Evolutionary conservation across 2,888 invertebrate genomes (phyloP), one percentile per base, ranked within the genome.

Genomic region (Mycalesis mineus): DNA sequence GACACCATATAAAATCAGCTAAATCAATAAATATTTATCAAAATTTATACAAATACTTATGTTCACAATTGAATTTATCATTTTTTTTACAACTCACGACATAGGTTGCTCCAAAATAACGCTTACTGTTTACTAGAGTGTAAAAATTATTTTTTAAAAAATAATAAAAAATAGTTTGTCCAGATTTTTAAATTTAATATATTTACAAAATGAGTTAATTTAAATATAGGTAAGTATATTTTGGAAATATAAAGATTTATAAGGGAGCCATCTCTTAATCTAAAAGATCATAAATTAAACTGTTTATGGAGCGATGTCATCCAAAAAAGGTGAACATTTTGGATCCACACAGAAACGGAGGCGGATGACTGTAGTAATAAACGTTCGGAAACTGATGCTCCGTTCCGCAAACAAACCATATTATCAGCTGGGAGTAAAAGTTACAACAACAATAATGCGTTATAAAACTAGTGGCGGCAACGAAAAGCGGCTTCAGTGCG

Each of bases 361-460:
- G 28, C 48, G 31, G 37, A 41, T 28, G 7, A 22, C 9, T 45
- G 22, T 9, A 3, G 28, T 29, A 15, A 14, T 28, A 2, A 13
- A 14, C 54, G 55, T 51, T 55, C 62, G 53, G 55, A 57, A 58
- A 48, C 56, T 61, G 58, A 62, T 55, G 58, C 55, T 29, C 48
- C 63, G 59, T 58, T 44, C 52, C 63, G 61, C 55, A 54, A 60
- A 56, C 48, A 51, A 48, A 50, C 56, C 15, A 36, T 7, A 44
- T 44, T 58, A 60, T 61, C 59, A 58, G 57, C 44, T 37, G 64
- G 63, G 67, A 70, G 81, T 80, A 84, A 87, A 84, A 85, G 84
- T 84, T 82, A 83, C 81, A 79, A 86, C 84, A 84, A 86, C 85
- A 86, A 81, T 80, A 77, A 77, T 77, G 78, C 81, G 77, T 86